A percentile compares a stretch with the other conserved stretches of the same genome.
Conservation (phyloP, 2,888 invertebrate species). For the Leucania comma region DNA sequence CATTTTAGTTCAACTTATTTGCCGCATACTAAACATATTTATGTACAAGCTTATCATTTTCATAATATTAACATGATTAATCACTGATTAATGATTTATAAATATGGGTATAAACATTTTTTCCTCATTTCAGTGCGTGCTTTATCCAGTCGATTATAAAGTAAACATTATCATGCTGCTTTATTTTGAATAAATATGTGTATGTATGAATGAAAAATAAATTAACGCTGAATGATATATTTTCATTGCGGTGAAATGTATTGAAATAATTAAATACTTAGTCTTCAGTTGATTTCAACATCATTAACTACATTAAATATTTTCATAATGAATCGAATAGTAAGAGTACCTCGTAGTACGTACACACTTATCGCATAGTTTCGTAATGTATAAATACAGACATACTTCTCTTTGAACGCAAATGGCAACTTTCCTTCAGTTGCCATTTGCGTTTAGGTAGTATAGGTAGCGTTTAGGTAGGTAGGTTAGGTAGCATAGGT, state of each 20-base stretch:
- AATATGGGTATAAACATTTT: no score
- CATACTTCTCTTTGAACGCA: no score
- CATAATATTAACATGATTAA: no score
- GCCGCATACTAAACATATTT: no score
- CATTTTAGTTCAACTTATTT: no score
- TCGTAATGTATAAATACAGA: not conserved
- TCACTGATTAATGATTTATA: no score
- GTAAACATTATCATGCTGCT: not conserved
- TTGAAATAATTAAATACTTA: constrained; percentile 12
- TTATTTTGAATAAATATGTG: constrained; percentile 3
- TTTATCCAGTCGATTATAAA: not conserved
- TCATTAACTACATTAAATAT: not conserved
- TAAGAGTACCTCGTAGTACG: no score
- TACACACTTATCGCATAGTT: not conserved
- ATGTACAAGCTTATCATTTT: no score
- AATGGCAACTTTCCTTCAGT: no score
- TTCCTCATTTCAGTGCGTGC: not conserved
- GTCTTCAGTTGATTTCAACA: not conserved
- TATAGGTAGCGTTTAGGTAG: no score
- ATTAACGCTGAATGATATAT: constrained; percentile 6
- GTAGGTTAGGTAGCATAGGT: no score
- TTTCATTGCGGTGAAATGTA: constrained; percentile 4
- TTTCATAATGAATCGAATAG: not conserved
- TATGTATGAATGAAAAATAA: not conserved
- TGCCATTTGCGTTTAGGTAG: no score